A percentile compares a stretch with the other conserved stretches of the same genome.
Evolutionary conservation across 2,888 invertebrate species (phyloP).

Genomic region (Yponomeuta cagnagella): DNA sequence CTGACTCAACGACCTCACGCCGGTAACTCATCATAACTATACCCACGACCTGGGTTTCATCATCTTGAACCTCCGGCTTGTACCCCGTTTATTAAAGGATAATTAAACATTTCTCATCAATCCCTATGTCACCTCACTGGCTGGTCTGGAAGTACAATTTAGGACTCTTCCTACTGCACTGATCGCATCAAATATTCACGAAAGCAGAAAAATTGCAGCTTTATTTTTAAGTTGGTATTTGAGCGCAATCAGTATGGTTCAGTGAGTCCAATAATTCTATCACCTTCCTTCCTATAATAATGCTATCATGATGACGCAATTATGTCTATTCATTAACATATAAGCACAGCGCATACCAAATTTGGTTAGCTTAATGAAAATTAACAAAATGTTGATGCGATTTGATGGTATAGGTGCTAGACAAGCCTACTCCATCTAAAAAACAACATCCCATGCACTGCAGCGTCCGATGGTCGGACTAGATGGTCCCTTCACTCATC

Average conservation of each 20-base stretch:
- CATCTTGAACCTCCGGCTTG: background rate
- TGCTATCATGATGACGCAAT: background rate
- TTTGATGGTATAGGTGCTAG: background rate
- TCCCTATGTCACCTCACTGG: too few species aligned
- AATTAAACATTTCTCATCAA: background rate
- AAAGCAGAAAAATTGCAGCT: background rate
- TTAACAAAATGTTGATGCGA: background rate
- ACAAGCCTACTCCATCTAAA: background rate
- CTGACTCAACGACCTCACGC: slow-evolving; percentile 61
- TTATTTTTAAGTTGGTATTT: background rate
- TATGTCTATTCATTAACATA: background rate
- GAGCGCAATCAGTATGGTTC: background rate
- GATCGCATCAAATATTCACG: too few species aligned
- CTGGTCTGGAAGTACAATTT: too few species aligned
- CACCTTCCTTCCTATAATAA: background rate
- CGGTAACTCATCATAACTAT: slow-evolving; percentile 32
- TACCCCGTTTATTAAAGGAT: background rate
- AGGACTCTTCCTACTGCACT: too few species aligned
- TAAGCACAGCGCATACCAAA: background rate
- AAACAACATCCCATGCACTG: too few species aligned
- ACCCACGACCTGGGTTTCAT: slow-evolving; percentile 30
- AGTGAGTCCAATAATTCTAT: background rate
- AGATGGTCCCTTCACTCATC: too few species aligned
- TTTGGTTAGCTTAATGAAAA: background rate
- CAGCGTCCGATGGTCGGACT: too few species aligned